Conservation (phyloP, 2,888 invertebrate genomes). For the Leptinotarsa juncta region DNA sequence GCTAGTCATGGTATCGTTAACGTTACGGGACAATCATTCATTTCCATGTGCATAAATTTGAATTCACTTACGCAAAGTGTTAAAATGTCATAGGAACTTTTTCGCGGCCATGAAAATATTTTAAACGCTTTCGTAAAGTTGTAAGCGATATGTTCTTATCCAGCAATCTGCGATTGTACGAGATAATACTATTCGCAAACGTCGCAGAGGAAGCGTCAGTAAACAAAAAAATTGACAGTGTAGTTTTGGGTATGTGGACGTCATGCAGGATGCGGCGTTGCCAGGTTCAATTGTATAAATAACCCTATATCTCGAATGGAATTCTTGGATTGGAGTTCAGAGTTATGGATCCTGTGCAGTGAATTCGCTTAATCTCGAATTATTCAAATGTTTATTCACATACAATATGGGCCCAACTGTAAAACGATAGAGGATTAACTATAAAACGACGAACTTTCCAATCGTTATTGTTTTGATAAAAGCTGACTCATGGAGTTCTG, state of each 20-base stretch:
- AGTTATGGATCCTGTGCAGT: neutral
- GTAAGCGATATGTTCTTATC: neutral
- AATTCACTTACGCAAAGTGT: slow-evolving; percentile 34
- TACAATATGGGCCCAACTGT: too few relatives aligned
- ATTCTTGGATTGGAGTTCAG: neutral
- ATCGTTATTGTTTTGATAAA: too few relatives aligned
- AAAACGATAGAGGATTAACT: too few relatives aligned
- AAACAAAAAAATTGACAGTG: slow-evolving; percentile 4
- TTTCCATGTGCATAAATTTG: slow-evolving; percentile 27
- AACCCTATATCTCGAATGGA: neutral
- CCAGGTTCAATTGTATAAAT: neutral
- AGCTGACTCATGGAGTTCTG: too few relatives aligned
- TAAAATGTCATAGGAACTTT: slow-evolving; percentile 39
- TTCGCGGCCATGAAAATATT: slow-evolving; percentile 30
- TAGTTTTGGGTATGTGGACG: slow-evolving; percentile 1
- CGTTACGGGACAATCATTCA: slow-evolving; percentile 12
- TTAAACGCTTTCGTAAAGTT: slow-evolving; percentile 7
- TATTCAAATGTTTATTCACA: neutral
- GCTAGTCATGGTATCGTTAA: slow-evolving; percentile 12
- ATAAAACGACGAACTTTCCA: too few relatives aligned
- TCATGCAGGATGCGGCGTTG: neutral
- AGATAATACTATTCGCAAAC: too few relatives aligned
- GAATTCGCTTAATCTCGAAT: neutral
- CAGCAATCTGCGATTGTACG: neutral
- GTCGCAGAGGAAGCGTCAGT: neutral